Percentiles rank a stretch among this genome's conserved stretches.
These are phyloP conservation scores for Ceuthmochares aereus DNA, from an alignment of 2,113 vertebrate species.

Conservation along the genomic window DNA sequence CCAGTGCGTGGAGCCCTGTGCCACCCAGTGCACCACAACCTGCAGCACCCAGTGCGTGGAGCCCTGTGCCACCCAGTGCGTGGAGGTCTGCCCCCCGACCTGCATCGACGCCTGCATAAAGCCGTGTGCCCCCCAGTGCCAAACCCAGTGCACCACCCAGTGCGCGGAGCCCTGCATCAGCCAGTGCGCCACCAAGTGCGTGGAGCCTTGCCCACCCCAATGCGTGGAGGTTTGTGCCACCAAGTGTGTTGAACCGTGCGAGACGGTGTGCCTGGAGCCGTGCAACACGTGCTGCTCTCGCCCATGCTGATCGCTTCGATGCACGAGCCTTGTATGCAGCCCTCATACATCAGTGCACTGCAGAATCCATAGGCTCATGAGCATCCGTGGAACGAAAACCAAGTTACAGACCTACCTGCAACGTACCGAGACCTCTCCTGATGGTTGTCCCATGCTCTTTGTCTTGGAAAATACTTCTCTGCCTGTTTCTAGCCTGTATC, in stretches of 20 bases:
- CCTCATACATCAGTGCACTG: neutral
- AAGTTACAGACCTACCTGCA: neutral
- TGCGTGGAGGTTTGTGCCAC: neutral
- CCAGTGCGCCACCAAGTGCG: neutral
- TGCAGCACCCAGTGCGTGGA: neutral
- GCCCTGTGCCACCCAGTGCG: neutral
- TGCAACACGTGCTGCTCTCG: neutral
- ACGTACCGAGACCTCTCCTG: fast-evolving
- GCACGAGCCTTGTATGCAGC: fast-evolving
- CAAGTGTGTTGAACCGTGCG: neutral
- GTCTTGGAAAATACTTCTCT: neutral
- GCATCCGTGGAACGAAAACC: neutral
- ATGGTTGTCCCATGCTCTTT: fast-evolving
- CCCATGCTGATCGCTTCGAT: neutral
- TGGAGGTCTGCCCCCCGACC: neutral
- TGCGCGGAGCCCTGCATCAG: neutral
- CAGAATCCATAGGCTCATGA: neutral
- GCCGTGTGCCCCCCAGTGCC: neutral
- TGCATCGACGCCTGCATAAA: neutral
- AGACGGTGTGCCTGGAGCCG: constrained; percentile 20
- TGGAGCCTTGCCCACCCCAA: neutral
- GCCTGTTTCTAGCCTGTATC: neutral
- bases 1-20: neutral
- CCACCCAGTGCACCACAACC: neutral
- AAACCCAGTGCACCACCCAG: neutral